Evolutionary conservation across 2,888 invertebrate genomes (phyloP).

Genomic region (Synanthedon andrenaeformis): DNA sequence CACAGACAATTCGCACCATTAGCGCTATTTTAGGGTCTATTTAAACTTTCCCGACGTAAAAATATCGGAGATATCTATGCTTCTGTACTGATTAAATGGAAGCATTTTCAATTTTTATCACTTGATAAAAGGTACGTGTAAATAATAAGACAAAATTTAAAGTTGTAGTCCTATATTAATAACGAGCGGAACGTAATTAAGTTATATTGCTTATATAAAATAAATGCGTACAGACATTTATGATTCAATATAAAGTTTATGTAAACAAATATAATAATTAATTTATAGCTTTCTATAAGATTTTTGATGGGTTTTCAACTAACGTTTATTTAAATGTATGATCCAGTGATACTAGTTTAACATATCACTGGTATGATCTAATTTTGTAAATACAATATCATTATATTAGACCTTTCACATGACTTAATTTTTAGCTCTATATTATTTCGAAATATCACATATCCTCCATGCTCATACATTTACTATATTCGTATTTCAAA

Average conservation of each 20-base stretch:
- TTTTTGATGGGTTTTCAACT: not conserved
- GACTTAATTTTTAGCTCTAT: too few species aligned
- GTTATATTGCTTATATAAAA: not conserved
- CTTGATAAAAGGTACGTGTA: too few species aligned
- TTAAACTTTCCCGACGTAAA: slow-evolving; percentile 33
- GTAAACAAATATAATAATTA: not conserved
- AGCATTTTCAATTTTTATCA: slow-evolving; percentile 8
- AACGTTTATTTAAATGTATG: too few species aligned
- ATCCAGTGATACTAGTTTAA: too few species aligned
- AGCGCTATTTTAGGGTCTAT: not conserved
- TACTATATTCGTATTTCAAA: too few species aligned
- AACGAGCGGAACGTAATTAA: not conserved
- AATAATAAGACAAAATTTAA: too few species aligned
- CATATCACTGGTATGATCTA: too few species aligned
- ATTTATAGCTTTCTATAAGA: not conserved
- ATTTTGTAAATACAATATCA: too few species aligned
- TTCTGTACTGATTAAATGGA: slow-evolving; percentile 23
- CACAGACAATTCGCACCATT: not conserved
- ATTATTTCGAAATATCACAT: too few species aligned
- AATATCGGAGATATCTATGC: slow-evolving; percentile 13
- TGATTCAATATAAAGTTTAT: not conserved
- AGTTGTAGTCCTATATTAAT: not conserved
- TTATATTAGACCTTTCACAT: too few species aligned
- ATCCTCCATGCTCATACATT: too few species aligned
- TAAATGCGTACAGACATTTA: not conserved